phyloP scores from a whole-genome alignment of 2,113 vertebrate genomes.

The Hippotragus niger region DNA sequence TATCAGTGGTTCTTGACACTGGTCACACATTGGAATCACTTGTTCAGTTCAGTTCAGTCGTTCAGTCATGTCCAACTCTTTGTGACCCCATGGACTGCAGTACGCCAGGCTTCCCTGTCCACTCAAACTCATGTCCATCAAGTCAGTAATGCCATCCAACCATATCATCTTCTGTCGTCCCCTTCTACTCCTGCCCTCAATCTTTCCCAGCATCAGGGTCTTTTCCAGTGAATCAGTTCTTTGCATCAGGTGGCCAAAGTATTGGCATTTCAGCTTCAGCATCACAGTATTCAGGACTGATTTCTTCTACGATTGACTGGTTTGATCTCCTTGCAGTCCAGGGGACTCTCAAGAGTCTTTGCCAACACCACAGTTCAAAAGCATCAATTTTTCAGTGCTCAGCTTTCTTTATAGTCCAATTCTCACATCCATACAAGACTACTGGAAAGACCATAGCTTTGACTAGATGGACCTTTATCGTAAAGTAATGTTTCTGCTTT shows the following conservation, averaged over 20 bases:
- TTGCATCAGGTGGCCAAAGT: neutral
- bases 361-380: neutral
- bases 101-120: neutral
- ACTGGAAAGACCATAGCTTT: neutral
- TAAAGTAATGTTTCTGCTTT: neutral
- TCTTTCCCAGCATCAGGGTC: neutral
- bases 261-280: neutral
- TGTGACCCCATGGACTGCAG: neutral
- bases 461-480: neutral
- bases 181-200: neutral
- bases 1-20: neutral
- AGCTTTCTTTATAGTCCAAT: neutral
- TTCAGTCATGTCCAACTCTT: neutral
- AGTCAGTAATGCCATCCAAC: neutral
- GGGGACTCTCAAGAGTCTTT: neutral
- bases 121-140: neutral
- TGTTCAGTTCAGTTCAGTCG: neutral
- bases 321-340: neutral
- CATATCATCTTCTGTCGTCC: neutral
- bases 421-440: neutral
- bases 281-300: neutral
- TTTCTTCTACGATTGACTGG: neutral
- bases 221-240: neutral
- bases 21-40: neutral
- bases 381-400: neutral